Evolutionary conservation across 2,797 vertebrate species (phyloP), one percentile per base, ranked within the genome.

Genomic region (Enteromius unitaeniatus): DNA sequence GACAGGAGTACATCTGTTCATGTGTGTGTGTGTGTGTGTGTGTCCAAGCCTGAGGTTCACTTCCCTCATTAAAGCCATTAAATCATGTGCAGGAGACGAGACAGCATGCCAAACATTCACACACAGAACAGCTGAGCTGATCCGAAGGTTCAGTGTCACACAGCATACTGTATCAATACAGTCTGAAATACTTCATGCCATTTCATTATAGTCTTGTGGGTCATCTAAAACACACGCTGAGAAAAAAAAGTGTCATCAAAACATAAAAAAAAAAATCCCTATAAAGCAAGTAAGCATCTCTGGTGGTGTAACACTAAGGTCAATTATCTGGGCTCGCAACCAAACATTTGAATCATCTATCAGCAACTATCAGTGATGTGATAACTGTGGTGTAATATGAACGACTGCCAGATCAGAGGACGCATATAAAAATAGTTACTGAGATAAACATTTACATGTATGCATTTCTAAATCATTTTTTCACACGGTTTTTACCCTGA

Each of bases 31-130:
- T 45, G 37, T 78, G 37, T 62, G 37, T 6, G 13, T 15, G 58
- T 28, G 58, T 28, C 13, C 60, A 62, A 62, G 26, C 26, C 60
- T 28, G 23, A 28, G 60, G 26, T 14, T 21, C 45, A 37, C 10
- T n/a, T 80, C 49, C 34, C 55, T 80, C 67, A 80, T 80, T 80
- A 80, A 53, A 70, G 34, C 49, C 65, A 70, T 58, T 58, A 70
- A 37, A 80, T 58, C 78, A 58, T 45, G 17, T 49, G 40, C 49
- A 80, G 65, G 15, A 69, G 78, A 80, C 6, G 51, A 11, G 47
- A n/a, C 8, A n/a, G 11, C 21, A n/a, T n/a, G 28, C 17, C 53
- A 69, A 79, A 68, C 58, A 45, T 28, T 62, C 26, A 62, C 60
- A 62, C 60, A 62, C 60, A 28, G 23, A 62, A 62, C 23, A 62